Percentiles rank a stretch among this genome's conserved stretches.
Conservation (phyloP, 2,888 invertebrate species). For the Subacronicta megacephala region DNA sequence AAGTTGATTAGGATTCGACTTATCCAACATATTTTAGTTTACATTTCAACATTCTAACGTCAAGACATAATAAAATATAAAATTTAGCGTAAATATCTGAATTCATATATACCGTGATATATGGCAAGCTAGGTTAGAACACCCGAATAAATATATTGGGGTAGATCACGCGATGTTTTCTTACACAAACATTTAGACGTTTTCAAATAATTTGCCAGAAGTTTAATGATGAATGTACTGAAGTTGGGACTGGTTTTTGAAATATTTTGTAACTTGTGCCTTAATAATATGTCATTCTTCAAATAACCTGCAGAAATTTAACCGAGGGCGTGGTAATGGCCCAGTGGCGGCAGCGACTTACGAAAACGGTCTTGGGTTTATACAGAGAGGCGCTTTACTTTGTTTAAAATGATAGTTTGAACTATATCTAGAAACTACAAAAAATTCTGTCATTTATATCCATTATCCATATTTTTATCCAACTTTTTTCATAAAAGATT, state of each 20-base stretch:
- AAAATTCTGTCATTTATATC: too few relatives aligned
- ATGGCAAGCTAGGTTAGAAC: conserved; percentile 45
- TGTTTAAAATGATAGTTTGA: too few relatives aligned
- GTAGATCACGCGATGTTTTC: conserved; percentile 54
- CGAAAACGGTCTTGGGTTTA: too few relatives aligned
- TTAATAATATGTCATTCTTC: neutral
- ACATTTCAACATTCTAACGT: neutral
- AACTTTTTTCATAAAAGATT: too few relatives aligned
- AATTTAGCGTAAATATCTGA: conserved; percentile 28
- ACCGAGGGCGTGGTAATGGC: too few relatives aligned
- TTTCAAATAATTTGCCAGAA: conserved; percentile 49
- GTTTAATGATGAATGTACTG: conserved; percentile 36
- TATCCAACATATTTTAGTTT: neutral
- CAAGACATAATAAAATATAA: conserved; percentile 3
- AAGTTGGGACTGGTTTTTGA: conserved; percentile 15
- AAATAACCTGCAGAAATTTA: too few relatives aligned
- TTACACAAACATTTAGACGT: conserved; percentile 21
- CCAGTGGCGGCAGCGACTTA: too few relatives aligned
- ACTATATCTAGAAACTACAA: too few relatives aligned
- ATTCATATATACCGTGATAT: conserved; percentile 38
- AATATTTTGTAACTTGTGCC: neutral
- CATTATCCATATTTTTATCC: too few relatives aligned
- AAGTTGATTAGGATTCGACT: neutral
- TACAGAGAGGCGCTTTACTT: too few relatives aligned
- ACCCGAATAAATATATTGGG: conserved; percentile 45